Percentiles rank a stretch among this genome's conserved stretches.
phyloP scores from a whole-genome alignment of 2,888 invertebrate species.

The Alentia gelatinosa region DNA sequence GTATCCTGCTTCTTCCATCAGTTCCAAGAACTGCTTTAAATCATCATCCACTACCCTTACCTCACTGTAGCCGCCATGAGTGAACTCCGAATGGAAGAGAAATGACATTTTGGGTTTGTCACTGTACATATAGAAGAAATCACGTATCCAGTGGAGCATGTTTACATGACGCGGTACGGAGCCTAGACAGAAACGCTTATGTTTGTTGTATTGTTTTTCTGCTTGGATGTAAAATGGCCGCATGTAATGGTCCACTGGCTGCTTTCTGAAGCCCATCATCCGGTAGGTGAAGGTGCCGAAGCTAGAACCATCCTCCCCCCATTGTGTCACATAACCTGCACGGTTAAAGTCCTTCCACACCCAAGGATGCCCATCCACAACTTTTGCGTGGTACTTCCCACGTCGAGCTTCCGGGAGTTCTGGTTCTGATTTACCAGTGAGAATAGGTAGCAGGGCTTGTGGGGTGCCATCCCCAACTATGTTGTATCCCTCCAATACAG shows the following conservation, averaged over 20 bases:
- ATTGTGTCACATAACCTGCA: conserved; percentile 85
- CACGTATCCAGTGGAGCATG: conserved; percentile 80
- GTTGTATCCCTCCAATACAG: conserved; percentile 68
- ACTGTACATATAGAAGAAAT: conserved; percentile 84
- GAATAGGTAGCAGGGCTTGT: conserved; percentile 66
- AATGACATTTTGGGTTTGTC: conserved; percentile 90
- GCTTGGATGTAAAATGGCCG: conserved; percentile 87
- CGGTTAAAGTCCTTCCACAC: conserved; percentile 89
- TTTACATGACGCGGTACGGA: conserved; percentile 86
- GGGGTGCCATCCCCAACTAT: conserved; percentile 69
- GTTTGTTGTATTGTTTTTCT: conserved; percentile 81
- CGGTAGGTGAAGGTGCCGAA: conserved; percentile 94
- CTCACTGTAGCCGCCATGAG: conserved; percentile 91
- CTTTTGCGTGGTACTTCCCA: conserved; percentile 85
- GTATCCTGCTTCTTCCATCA: conserved; percentile 83
- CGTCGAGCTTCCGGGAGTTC: conserved; percentile 88
- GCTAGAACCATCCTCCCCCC: conserved; percentile 91
- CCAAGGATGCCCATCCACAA: conserved; percentile 90
- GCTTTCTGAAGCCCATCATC: conserved; percentile 90
- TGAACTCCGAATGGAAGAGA: conserved; percentile 93
- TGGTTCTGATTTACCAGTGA: conserved; percentile 65
- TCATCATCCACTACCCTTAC: conserved; percentile 93
- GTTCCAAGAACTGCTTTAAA: conserved; percentile 83
- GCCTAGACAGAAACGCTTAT: conserved; percentile 84
- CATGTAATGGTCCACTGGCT: conserved; percentile 95